phyloP scores from a whole-genome alignment of 2,888 invertebrate species.

The Lasioglossum vierecki region DNA sequence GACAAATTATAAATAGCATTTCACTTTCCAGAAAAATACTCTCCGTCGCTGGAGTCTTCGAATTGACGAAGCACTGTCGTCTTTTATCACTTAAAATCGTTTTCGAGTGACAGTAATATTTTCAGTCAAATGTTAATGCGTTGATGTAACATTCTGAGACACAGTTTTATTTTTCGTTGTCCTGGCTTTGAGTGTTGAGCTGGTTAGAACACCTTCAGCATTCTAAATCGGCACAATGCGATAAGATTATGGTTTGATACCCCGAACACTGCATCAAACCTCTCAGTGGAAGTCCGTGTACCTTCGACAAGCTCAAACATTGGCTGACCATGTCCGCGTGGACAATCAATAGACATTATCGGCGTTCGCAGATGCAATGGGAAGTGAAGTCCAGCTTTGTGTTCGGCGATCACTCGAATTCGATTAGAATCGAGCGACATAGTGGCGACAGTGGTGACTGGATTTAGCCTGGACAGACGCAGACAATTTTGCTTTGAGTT shows the following conservation, averaged over 20 bases:
- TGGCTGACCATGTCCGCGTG: not conserved
- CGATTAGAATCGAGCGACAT: not conserved
- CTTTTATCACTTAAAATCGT: not conserved
- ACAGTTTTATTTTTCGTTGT: not conserved
- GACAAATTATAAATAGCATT: not conserved
- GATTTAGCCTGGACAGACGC: not conserved
- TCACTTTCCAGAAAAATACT: not conserved
- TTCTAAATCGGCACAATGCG: not conserved
- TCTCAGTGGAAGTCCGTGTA: not conserved
- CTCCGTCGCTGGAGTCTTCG: not conserved
- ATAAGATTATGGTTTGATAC: not conserved
- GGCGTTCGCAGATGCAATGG: not conserved
- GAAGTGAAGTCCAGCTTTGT: not conserved
- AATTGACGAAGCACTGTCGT: not conserved
- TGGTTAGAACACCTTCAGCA: not conserved
- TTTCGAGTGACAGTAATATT: not conserved
- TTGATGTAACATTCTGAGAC: not conserved
- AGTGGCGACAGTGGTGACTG: not conserved
- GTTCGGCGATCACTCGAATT: not conserved
- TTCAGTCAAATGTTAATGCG: not conserved
- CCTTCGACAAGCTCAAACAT: not conserved
- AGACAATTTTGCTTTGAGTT: no score
- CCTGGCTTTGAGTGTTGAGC: not conserved
- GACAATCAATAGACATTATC: not conserved
- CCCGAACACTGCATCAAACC: not conserved